These are phyloP conservation scores for Sesia apiformis DNA, from an alignment of 2,888 invertebrate species.

Conservation along the genomic window DNA sequence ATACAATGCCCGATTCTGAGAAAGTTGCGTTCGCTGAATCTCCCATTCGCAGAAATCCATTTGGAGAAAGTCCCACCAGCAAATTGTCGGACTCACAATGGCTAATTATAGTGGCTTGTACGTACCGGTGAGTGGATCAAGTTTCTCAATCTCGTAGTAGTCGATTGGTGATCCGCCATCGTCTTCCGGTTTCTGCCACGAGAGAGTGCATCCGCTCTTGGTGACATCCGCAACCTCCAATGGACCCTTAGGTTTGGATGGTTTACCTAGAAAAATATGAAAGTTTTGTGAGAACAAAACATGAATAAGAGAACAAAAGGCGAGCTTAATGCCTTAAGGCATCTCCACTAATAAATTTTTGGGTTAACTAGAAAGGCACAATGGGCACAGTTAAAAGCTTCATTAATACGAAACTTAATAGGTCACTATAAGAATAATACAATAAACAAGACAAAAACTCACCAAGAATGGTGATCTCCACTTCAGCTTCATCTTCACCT, in stretches of 20 bases:
- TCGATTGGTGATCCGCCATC: conserved; percentile 96
- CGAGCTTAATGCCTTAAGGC: no score
- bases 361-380: no score
- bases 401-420: no score
- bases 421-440: no score
- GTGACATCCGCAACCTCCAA: conserved; percentile 91
- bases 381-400: no score
- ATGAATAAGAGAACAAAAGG: no score
- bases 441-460: conserved; percentile 15
- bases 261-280: conserved; percentile 74
- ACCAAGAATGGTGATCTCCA: conserved; percentile 89
- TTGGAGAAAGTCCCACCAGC: no score
- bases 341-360: no score
- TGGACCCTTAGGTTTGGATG: conserved; percentile 88
- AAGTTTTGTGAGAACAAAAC: neutral
- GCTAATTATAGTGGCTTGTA: neutral
- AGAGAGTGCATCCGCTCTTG: conserved; percentile 92
- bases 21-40: no score
- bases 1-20: no score
- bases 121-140: conserved; percentile 86
- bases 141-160: conserved; percentile 96
- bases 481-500: conserved; percentile 92
- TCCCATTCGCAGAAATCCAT: no score
- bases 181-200: conserved; percentile 96
- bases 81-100: no score